Evolutionary conservation across 1,140 invertebrate genomes (phyloP).

Genomic region (Berghia stephanieae): DNA sequence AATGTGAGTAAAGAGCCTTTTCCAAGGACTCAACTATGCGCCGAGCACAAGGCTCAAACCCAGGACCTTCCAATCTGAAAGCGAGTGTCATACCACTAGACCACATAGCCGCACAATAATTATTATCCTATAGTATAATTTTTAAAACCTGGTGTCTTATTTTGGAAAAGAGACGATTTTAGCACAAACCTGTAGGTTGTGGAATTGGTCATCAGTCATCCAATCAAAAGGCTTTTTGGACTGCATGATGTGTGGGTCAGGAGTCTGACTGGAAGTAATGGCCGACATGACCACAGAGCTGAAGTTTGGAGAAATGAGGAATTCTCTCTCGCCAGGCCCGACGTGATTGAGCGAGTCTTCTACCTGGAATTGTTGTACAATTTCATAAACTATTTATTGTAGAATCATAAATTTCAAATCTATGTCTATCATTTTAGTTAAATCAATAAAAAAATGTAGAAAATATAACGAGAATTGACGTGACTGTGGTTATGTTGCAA

Average conservation of each 20-base stretch:
- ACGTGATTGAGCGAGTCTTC: slow-evolving; percentile 57
- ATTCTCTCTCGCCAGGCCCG: slow-evolving; percentile 63
- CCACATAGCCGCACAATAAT: too few relatives aligned
- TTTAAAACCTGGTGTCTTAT: too few relatives aligned
- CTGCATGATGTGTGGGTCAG: slow-evolving; percentile 53
- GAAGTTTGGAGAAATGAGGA: slow-evolving; percentile 63
- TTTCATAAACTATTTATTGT: too few relatives aligned
- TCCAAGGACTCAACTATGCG: too few relatives aligned
- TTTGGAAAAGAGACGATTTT: slow-evolving; percentile 31
- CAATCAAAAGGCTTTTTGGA: slow-evolving; percentile 68
- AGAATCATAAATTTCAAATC: too few relatives aligned
- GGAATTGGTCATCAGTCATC: slow-evolving; percentile 67
- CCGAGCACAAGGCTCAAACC: too few relatives aligned
- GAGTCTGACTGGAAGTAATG: slow-evolving; percentile 40
- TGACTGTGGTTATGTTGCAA: not conserved
- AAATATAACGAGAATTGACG: not conserved
- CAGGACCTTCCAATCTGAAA: too few relatives aligned
- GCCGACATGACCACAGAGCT: slow-evolving; percentile 62
- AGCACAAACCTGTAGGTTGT: slow-evolving; percentile 60
- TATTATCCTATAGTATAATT: too few relatives aligned
- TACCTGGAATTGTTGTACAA: slow-evolving; percentile 58
- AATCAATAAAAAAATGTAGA: not conserved
- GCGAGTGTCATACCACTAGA: too few relatives aligned
- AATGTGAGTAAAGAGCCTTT: too few relatives aligned
- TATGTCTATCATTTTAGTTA: not conserved